These are phyloP conservation scores for Drosophila limbata DNA, from an alignment of 2,888 invertebrate species.

Conservation along the genomic window DNA sequence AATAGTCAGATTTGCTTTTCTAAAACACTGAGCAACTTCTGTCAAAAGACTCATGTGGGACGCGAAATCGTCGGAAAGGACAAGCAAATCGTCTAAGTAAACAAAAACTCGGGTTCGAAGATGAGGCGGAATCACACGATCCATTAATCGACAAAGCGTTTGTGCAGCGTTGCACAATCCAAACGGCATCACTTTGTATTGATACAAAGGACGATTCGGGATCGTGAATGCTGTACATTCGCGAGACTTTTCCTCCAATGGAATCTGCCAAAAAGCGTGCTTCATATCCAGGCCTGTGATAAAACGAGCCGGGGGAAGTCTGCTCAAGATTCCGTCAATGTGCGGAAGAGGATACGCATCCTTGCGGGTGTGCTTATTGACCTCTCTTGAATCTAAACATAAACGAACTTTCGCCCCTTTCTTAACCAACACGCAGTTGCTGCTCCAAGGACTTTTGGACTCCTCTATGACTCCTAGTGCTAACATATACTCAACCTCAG, in stretches of 20 bases:
- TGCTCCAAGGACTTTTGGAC: background rate
- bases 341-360: background rate
- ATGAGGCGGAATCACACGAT: conserved; percentile 6
- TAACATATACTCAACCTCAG: conserved; percentile 1
- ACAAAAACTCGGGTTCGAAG: conserved; percentile 27
- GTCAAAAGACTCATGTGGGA: conserved; percentile 11
- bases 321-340: background rate
- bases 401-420: background rate
- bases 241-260: background rate
- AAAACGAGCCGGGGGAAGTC: background rate
- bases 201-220: background rate
- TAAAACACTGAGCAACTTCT: background rate
- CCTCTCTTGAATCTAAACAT: background rate
- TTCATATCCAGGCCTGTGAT: background rate
- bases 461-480: conserved; percentile 1
- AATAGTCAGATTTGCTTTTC: conserved; percentile 2
- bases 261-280: conserved; percentile 4
- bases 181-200: conserved; percentile 4
- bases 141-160: conserved; percentile 5
- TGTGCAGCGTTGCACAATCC: conserved; percentile 1
- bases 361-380: conserved; percentile 3
- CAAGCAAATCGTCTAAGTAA: conserved; percentile 37
- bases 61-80: conserved; percentile 30
- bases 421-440: too few species aligned
- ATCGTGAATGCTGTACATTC: background rate